Percentiles rank a stretch among this genome's conserved stretches.
These are phyloP conservation scores for Rotaria magnacalcarata DNA, from an alignment of 2,888 invertebrate genomes.

Conservation along the genomic window DNA sequence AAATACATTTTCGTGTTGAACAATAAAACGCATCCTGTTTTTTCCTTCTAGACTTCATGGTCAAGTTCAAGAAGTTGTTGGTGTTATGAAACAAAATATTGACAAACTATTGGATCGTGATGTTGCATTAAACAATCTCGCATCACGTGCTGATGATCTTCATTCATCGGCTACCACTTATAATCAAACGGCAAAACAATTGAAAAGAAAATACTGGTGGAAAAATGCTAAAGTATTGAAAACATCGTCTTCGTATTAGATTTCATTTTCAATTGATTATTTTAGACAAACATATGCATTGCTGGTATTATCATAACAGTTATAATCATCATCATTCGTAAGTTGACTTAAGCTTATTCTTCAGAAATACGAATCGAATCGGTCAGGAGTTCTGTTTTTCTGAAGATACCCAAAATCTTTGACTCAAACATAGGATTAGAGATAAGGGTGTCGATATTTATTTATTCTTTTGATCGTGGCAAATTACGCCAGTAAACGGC, in stretches of 20 bases:
- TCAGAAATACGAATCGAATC: too few relatives aligned
- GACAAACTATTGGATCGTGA: constrained; percentile 44
- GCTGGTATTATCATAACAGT: not conserved
- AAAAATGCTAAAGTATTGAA: not conserved
- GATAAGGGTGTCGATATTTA: too few relatives aligned
- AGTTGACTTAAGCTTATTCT: not conserved
- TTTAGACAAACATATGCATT: constrained; percentile 12
- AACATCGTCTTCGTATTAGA: too few relatives aligned
- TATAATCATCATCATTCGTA: not conserved
- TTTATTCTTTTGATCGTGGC: too few relatives aligned
- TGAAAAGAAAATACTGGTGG: constrained; percentile 28
- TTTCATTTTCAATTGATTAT: not conserved
- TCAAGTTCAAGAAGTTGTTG: constrained; percentile 44
- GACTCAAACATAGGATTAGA: too few relatives aligned
- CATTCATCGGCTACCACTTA: not conserved
- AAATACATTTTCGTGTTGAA: not conserved
- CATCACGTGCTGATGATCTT: constrained; percentile 18
- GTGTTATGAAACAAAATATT: constrained; percentile 45
- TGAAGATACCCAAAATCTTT: too few relatives aligned
- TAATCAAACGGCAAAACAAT: constrained; percentile 17
- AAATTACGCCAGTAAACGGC: too few relatives aligned
- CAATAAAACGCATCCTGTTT: not conserved
- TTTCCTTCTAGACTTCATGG: constrained; percentile 34
- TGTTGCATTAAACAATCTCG: constrained; percentile 35
- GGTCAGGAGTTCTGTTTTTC: too few relatives aligned